Conservation (phyloP, 2,797 vertebrate species). For the Leptoclinus maculatus region DNA sequence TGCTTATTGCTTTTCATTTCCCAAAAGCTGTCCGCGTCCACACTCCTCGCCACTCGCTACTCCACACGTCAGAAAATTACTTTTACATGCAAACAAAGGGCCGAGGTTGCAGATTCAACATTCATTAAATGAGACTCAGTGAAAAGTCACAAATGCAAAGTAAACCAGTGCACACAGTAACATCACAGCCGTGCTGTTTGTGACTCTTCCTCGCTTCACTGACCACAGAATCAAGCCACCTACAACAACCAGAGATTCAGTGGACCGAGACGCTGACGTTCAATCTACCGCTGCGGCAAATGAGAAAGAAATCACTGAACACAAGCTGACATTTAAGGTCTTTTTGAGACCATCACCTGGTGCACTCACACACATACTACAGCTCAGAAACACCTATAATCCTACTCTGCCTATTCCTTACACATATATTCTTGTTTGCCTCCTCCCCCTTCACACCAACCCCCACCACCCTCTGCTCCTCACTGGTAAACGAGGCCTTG, state of each 20-base stretch:
- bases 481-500: conserved; percentile 80
- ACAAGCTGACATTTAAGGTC: conserved; percentile 50
- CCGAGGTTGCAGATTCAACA: background rate
- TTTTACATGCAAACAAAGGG: conserved; percentile 20
- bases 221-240: conserved; percentile 54
- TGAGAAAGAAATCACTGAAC: conserved; percentile 53
- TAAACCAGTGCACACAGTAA: background rate
- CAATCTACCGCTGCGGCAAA: conserved; percentile 45
- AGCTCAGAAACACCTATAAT: conserved; percentile 22
- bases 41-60: background rate
- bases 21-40: conserved; percentile 24
- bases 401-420: conserved; percentile 11
- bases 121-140: background rate
- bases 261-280: conserved; percentile 8
- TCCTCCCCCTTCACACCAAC: conserved; percentile 9
- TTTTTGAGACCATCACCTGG: conserved; percentile 32
- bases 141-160: background rate
- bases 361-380: conserved; percentile 15
- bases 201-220: conserved; percentile 37
- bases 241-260: conserved; percentile 37
- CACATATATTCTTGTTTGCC: conserved; percentile 19
- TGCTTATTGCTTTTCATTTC: conserved; percentile 64
- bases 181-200: conserved; percentile 8
- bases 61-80: background rate
- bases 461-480: conserved; percentile 52